phyloP scores from a whole-genome alignment of 2,888 invertebrate genomes.

The Ligdia adustata region DNA sequence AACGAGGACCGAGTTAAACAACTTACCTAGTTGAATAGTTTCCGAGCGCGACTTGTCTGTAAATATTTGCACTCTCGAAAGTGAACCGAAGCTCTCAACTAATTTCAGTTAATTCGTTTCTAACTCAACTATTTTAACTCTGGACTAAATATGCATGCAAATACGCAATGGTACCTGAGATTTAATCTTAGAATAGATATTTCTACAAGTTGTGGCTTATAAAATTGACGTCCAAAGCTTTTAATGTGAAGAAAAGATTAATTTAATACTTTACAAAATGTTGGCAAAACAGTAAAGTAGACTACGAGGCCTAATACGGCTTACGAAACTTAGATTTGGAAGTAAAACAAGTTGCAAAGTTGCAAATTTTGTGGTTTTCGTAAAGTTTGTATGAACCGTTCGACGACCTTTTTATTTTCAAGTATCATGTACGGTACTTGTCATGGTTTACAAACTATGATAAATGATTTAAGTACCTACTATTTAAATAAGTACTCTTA shows the following conservation, averaged over 20 bases:
- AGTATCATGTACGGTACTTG: background rate
- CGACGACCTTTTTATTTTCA: slow-evolving; percentile 1
- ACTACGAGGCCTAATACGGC: slow-evolving; percentile 23
- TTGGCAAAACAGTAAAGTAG: too few species aligned
- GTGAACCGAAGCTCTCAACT: slow-evolving; percentile 5
- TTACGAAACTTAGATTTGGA: slow-evolving; percentile 20
- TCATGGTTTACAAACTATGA: background rate
- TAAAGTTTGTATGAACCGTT: too few species aligned
- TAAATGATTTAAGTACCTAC: too few species aligned
- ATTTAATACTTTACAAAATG: too few species aligned
- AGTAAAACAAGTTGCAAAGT: slow-evolving; percentile 23
- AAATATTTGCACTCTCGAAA: slow-evolving; percentile 16
- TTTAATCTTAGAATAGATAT: background rate
- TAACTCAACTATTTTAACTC: slow-evolving; percentile 1
- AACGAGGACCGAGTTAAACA: background rate
- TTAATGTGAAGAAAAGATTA: too few species aligned
- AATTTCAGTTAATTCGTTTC: slow-evolving; percentile 13
- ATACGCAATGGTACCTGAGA: too few species aligned
- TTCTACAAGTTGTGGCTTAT: too few species aligned
- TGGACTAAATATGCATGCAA: too few species aligned
- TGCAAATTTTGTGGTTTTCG: slow-evolving; percentile 8
- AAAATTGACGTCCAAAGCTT: too few species aligned
- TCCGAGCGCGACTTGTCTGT: slow-evolving; percentile 10
- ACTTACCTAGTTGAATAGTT: slow-evolving; percentile 11
- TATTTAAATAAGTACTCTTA: too few species aligned